A percentile compares a stretch with the other conserved stretches of the same genome.
phyloP scores from a whole-genome alignment of 2,888 invertebrate species.

The Mycalesis mineus region DNA sequence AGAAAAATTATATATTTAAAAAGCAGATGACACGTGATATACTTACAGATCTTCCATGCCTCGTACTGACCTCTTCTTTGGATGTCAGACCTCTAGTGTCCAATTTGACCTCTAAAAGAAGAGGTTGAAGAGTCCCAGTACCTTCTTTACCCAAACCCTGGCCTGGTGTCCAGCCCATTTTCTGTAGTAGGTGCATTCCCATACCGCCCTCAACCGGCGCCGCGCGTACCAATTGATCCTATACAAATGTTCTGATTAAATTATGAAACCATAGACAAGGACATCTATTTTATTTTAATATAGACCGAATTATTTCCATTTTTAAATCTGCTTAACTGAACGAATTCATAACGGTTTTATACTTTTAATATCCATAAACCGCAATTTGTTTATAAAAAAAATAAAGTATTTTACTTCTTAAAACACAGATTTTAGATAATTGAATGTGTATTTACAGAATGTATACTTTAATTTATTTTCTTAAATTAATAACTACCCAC shows the following conservation, averaged over 20 bases:
- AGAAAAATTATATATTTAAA: too few species aligned
- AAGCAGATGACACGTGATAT: conserved; percentile 5
- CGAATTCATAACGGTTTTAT: too few species aligned
- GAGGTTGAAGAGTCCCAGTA: conserved; percentile 92
- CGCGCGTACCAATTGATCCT: conserved; percentile 95
- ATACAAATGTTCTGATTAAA: conserved; percentile 39
- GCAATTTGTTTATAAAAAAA: too few species aligned
- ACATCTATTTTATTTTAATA: not conserved
- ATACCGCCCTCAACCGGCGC: conserved; percentile 95
- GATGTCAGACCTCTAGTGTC: conserved; percentile 94
- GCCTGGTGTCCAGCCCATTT: conserved; percentile 99
- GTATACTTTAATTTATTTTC: too few species aligned
- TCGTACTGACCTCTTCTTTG: conserved; percentile 81
- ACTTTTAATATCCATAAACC: too few species aligned
- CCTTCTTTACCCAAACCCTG: conserved; percentile 97
- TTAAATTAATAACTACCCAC: too few species aligned
- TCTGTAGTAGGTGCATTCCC: conserved; percentile 97
- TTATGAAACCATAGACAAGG: conserved; percentile 1
- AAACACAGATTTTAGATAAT: too few species aligned
- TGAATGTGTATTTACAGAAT: too few species aligned
- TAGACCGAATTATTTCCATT: not conserved
- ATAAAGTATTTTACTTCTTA: too few species aligned
- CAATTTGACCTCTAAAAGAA: conserved; percentile 95
- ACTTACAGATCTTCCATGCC: conserved; percentile 56
- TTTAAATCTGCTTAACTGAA: not conserved